Conservation (phyloP, 2,888 invertebrate species). For the Metacarcinus magister region DNA sequence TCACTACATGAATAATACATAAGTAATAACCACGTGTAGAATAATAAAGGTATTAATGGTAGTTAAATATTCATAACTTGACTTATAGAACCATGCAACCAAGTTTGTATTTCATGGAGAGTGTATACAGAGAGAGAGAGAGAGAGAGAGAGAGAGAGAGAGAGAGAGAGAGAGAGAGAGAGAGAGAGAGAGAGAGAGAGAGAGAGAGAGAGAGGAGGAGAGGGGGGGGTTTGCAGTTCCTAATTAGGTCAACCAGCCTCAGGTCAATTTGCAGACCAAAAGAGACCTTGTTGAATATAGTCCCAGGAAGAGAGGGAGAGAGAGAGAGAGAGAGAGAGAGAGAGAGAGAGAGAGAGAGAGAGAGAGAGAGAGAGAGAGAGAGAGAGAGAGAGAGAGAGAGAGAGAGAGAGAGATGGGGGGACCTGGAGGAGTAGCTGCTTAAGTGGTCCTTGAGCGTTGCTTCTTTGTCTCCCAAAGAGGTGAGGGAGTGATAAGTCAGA, state of each 20-base stretch:
- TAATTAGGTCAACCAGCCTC: constrained; percentile 39
- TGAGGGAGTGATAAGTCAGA: constrained; percentile 32
- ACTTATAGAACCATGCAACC: no score
- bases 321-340: constrained; percentile 26
- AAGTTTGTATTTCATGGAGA: no score
- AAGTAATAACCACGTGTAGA: no score
- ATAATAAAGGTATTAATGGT: no score
- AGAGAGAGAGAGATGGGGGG: no score
- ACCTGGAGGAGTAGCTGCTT: not conserved
- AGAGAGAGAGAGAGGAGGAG: constrained; percentile 39
- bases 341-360: constrained; percentile 31
- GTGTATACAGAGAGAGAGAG: no score
- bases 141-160: no score
- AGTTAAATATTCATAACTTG: no score
- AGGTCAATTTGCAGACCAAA: not conserved
- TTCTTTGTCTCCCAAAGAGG: not conserved
- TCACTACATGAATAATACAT: no score
- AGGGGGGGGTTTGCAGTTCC: not conserved
- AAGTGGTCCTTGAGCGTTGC: constrained; percentile 27
- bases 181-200: no score
- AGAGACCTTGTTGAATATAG: not conserved
- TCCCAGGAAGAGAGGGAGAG: not conserved
- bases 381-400: not conserved
- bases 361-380: constrained; percentile 18
- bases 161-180: no score